Percentiles rank a stretch among this genome's conserved stretches.
Conservation (phyloP, 2,797 vertebrate genomes). For the Sciurus vulgaris region DNA sequence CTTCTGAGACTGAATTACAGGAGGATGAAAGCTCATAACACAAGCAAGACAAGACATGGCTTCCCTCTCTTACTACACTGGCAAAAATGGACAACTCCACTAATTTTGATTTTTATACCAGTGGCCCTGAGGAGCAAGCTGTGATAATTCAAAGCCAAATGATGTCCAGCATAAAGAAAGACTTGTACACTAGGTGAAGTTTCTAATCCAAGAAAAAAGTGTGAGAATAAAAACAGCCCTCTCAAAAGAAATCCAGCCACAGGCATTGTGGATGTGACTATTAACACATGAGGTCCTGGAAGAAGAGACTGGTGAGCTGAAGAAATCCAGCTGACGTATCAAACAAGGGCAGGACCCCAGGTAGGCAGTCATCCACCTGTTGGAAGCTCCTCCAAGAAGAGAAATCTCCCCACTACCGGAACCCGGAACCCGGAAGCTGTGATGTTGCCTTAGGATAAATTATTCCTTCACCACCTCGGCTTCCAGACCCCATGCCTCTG, state of each 20-base stretch:
- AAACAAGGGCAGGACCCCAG: background rate
- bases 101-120: background rate
- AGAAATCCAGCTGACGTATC: too few species aligned
- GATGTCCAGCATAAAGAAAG: background rate
- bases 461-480: background rate
- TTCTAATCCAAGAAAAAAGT: background rate
- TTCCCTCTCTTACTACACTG: too few species aligned
- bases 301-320: background rate
- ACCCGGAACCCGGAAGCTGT: background rate
- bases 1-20: too few species aligned
- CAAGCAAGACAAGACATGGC: background rate
- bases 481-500: background rate
- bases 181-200: background rate
- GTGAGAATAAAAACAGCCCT: background rate
- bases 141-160: background rate
- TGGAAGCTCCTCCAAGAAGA: background rate
- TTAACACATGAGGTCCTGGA: background rate
- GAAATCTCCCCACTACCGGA: background rate
- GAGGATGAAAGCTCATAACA: background rate
- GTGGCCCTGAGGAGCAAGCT: background rate
- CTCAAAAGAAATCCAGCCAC: background rate
- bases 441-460: background rate
- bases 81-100: background rate
- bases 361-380: too few species aligned
- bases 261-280: too few species aligned